These are phyloP conservation scores for Nephrotoma flavescens DNA, from an alignment of 2,888 invertebrate genomes.

Conservation along the genomic window DNA sequence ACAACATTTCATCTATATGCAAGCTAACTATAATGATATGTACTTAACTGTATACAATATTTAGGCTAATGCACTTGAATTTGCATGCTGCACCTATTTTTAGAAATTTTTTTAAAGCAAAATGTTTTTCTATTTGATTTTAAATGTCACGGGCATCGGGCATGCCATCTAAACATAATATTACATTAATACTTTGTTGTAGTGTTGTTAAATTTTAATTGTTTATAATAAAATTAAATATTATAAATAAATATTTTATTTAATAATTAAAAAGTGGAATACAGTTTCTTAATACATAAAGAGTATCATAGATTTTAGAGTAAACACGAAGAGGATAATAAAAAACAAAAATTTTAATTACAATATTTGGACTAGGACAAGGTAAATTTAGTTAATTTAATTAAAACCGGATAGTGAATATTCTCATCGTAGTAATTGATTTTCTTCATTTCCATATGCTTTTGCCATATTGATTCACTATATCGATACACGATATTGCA, in stretches of 20 bases:
- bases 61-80: not conserved
- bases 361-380: not conserved
- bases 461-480: slow-evolving; percentile 50
- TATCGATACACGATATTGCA: slow-evolving; percentile 44
- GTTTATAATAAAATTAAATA: not conserved
- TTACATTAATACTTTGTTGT: not conserved
- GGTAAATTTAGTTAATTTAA: slow-evolving; percentile 33
- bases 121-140: not conserved
- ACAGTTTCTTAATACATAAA: not conserved
- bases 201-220: not conserved
- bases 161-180: not conserved
- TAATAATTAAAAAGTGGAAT: not conserved
- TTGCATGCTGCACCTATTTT: not conserved
- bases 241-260: not conserved
- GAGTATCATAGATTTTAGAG: not conserved
- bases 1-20: not conserved
- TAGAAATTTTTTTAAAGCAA: not conserved
- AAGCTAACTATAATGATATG: not conserved
- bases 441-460: slow-evolving; percentile 42
- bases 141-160: not conserved
- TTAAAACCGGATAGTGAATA: slow-evolving; percentile 54
- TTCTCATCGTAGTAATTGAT: slow-evolving; percentile 49
- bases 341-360: not conserved
- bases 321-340: not conserved
- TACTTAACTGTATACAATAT: not conserved